phyloP scores from a whole-genome alignment of 2,888 invertebrate genomes.

The Oeneis ivallda region DNA sequence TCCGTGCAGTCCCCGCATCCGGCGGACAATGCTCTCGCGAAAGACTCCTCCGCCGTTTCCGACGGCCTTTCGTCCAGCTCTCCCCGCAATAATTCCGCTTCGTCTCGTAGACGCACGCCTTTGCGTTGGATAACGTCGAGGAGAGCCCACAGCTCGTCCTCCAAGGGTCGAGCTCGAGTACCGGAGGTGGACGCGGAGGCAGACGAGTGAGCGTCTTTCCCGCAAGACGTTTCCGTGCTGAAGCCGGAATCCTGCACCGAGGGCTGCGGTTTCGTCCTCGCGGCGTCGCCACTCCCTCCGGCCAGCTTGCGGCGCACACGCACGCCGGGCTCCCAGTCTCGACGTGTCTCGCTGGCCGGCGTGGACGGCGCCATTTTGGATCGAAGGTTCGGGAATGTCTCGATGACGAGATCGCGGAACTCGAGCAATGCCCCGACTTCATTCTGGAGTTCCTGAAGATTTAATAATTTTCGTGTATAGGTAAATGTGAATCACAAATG shows the following conservation, averaged over 20 bases:
- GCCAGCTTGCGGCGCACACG: slow-evolving; percentile 85
- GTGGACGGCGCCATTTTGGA: slow-evolving; percentile 90
- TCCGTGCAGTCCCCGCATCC: slow-evolving; percentile 63
- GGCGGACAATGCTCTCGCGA: slow-evolving; percentile 75
- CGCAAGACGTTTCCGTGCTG: slow-evolving; percentile 93
- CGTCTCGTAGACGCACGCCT: slow-evolving; percentile 86
- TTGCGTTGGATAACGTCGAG: slow-evolving; percentile 92
- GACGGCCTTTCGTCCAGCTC: slow-evolving; percentile 49
- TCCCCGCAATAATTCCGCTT: slow-evolving; percentile 84
- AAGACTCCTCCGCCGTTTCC: slow-evolving; percentile 84
- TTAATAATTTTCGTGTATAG: background rate
- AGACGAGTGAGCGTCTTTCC: slow-evolving; percentile 89
- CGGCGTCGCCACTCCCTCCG: slow-evolving; percentile 68
- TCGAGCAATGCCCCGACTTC: slow-evolving; percentile 95
- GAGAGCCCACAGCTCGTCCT: slow-evolving; percentile 92
- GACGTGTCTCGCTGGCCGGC: slow-evolving; percentile 71
- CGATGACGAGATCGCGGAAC: slow-evolving; percentile 96
- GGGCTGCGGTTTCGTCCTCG: slow-evolving; percentile 83
- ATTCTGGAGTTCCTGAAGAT: slow-evolving; percentile 90
- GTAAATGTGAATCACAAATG: background rate
- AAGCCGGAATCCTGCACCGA: slow-evolving; percentile 91
- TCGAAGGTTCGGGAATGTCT: slow-evolving; percentile 95
- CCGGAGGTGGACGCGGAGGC: slow-evolving; percentile 81
- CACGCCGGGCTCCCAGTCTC: slow-evolving; percentile 92
- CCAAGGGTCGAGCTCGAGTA: slow-evolving; percentile 78